Base-by-base conservation (phyloP, 2,113 vertebrate genomes). In the Malurus alboscapulatus region DNA sequence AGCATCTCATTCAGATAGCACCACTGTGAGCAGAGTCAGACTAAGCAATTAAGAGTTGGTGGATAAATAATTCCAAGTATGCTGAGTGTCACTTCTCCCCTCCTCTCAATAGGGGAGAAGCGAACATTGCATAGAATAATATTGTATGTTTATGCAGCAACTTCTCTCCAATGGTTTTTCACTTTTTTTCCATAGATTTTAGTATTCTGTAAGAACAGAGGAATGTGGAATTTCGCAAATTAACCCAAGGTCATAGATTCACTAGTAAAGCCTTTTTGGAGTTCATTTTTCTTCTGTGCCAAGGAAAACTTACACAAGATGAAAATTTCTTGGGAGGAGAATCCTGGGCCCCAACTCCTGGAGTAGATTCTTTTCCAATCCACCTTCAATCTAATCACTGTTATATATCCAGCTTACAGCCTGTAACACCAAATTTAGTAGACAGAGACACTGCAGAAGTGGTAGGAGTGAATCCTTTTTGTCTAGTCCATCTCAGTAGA, bases 1-100 rank as follows among this genome's bases (percentile, higher is more conserved):
- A 57, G 21, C 65, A 87, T 94, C 68, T 40, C 22, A 54, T 2
- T 91, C 45, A 68, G 50, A 47, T 40, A 73, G 38, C 14, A 72
- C 11, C 53, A 53, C 22, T 65, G 61, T 22, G 80, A 89, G 75
- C 24, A 44, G 61, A 69, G 21, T 72, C 73, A 79, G 50, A 68
- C 67, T 27, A 82, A 73, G 26, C 34, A 87, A 58, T 29, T 45
- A 79, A 57, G 78, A 91, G 78, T 83, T 18, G 71, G 81, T 45
- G 91, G 82, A 91, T 65, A 90, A 94, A 68, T 76, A 90, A 95
- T 88, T 93, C 47, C 58, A 91, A 87, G 47, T 57, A 95, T 79
- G 53, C 26, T 73, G 44, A 91, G n/a, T 62, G 54, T 79, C 61
- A 82, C 62, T 42, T 91, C 38, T 78, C 24, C 54, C 50, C 47